Base-by-base conservation (phyloP, 2,797 vertebrate species). In the Lepus oiostolus region DNA sequence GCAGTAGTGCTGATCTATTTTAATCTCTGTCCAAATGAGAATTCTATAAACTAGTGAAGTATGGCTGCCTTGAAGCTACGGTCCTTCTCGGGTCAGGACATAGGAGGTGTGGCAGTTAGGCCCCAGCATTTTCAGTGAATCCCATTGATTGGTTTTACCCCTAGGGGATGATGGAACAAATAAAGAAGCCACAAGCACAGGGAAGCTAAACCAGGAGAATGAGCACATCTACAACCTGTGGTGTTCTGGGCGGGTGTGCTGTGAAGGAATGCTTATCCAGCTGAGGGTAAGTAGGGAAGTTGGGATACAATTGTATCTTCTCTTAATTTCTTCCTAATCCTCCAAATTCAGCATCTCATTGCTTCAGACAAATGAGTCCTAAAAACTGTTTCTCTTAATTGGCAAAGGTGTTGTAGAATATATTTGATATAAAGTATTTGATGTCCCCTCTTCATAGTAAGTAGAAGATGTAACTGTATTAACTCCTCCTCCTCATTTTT, bases 251-350 rank as follows among this genome's bases (percentile, higher is more conserved):
- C 99, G 99, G 2, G 99, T 99, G 80, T 99, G 99, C 98, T 99
- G 99, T 86, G 99, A 99, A 89, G 99, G 99, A 96, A 99, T 99
- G 99, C 99, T 99, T 87, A 99, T 99, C 98, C 99, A 99, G 85
- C 99, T 99, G 38, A 99, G 99, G 99, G 99, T 99, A 94, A 92
- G 96, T 60, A 74, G 82, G 72, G 70, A 47, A 10, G 6, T 13
- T 58, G 9, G 71, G 47, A 14, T 47, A 21, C 5, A 21, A 7
- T 42, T 14, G 4, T 63, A 14, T 52, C 35, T 42, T 50, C 14
- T 24, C 54, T 75, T 90, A 54, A 4, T 68, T 76, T 60, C 88
- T 76, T 42, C 21, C 30, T 96, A 54, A 65, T 47, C 32, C 24
- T 50, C 6, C 35, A 91, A 85, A 63, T 75, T 65, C 24, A 85